These are phyloP conservation scores for Aphis gossypii DNA, from an alignment of 1,140 invertebrate species.

Conservation along the genomic window DNA sequence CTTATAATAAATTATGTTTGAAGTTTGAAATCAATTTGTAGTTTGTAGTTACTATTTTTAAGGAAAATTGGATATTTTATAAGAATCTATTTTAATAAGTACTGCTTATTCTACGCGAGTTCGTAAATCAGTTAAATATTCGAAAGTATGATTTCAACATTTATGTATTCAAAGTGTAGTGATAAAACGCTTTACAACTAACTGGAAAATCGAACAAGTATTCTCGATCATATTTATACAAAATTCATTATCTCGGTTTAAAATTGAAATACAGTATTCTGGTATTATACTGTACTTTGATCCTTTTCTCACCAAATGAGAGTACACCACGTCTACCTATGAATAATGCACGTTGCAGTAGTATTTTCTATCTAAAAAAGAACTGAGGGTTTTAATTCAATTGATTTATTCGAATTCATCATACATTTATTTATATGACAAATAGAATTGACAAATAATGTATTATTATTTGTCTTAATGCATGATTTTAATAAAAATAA, in stretches of 20 bases:
- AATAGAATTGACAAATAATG: not conserved
- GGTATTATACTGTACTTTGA: not conserved
- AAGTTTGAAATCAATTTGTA: not conserved
- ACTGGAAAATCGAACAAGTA: not conserved
- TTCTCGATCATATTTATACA: not conserved
- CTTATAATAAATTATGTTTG: not conserved
- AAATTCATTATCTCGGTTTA: not conserved
- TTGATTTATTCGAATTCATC: not conserved
- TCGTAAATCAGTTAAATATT: not conserved
- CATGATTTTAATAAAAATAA: not conserved
- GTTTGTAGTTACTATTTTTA: not conserved
- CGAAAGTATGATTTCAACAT: not conserved
- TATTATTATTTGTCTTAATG: not conserved
- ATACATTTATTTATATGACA: not conserved
- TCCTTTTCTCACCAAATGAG: not conserved
- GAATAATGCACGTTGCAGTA: not conserved
- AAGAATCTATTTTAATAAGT: not conserved
- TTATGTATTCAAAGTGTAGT: not conserved
- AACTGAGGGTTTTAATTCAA: not conserved
- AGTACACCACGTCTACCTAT: not conserved
- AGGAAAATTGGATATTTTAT: not conserved
- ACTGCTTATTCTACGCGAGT: not conserved
- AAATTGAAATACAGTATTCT: conserved; percentile 4
- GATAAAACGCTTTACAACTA: not conserved
- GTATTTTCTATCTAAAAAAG: not conserved